These are phyloP conservation scores for Philopotamus ludificatus DNA, from an alignment of 1,140 invertebrate species.

Conservation along the genomic window DNA sequence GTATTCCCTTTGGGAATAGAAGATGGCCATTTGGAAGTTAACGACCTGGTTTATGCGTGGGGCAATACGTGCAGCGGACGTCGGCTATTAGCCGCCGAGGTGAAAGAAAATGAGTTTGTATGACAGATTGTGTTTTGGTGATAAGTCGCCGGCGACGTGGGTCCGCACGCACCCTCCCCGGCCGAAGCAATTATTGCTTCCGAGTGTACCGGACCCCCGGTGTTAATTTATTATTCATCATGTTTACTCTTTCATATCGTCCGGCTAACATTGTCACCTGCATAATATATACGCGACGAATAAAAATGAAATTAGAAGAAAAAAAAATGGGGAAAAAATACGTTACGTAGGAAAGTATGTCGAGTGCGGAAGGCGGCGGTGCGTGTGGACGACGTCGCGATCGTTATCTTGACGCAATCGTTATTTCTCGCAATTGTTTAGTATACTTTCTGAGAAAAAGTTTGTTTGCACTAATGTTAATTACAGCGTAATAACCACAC, in stretches of 20 bases:
- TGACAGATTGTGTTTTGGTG: constrained; percentile 26
- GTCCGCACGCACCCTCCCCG: constrained; percentile 8
- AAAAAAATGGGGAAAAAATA: no score
- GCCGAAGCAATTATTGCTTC: constrained; percentile 20
- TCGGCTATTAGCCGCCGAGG: constrained; percentile 6
- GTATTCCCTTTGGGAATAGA: no score
- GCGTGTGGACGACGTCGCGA: not conserved
- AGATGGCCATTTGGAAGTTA: not conserved
- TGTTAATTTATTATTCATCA: constrained; percentile 12
- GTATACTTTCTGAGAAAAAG: not conserved
- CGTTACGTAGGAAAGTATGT: not conserved
- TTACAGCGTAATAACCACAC: not conserved
- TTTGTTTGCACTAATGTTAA: no score
- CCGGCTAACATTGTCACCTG: not conserved
- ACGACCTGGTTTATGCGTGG: not conserved
- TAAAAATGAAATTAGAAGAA: no score
- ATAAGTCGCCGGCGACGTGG: constrained; percentile 19
- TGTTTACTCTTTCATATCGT: constrained; percentile 13
- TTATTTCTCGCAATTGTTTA: not conserved
- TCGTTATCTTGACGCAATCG: not conserved
- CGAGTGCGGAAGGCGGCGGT: not conserved
- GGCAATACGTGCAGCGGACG: constrained; percentile 3
- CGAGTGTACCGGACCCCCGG: not conserved
- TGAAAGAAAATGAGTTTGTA: constrained; percentile 11
- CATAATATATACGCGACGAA: not conserved